Base-by-base conservation (phyloP, 2,113 vertebrate genomes). In the Pachycephala philippinensis region DNA sequence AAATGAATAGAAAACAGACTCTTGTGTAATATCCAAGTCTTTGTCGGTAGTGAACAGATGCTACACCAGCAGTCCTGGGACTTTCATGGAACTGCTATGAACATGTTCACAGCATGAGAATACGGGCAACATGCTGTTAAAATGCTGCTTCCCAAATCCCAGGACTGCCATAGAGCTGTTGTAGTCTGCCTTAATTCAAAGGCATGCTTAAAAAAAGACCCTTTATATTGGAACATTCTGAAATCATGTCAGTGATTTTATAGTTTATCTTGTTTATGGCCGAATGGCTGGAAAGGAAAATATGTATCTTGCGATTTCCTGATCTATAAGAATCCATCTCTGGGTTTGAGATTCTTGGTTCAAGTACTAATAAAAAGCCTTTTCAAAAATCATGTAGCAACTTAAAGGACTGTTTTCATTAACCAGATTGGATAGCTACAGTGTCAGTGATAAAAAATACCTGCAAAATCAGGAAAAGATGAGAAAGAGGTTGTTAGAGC, bases 11-110 rank as follows among this genome's bases (percentile, higher is more conserved):
- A 54, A 93, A 92, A 92, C 72, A 90, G 57, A 70, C 65, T 89
- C 40, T 68, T 89, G 87, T 85, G 31, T 87, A 92, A 91, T 82
- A 88, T 72, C 70, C 91, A 96, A 26, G 61, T 93, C 92, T 96
- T 92, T 64, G 10, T 60, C 93, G 92, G 95, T 96, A 82, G 40
- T 30, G 92, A 98, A 87, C 98, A 98, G 97, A 97, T 98, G 98
- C 93, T 89, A 84, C 91, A 97, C 90, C 96, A 98, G 97, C 95
- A 96, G 94, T 95, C 94, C 79, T 84, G 95, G 95, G 95, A 95
- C 93, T 96, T 95, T 50, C 93, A 93, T 40, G 85, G 94, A 91
- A 86, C 95, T 97, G 85, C 89, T 85, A 19, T 92, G 97, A 97
- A 96, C 96, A 93, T 93, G 96, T 95, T 97, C 97, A 85, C 97